A percentile compares a stretch with the other conserved stretches of the same genome.
Conservation (phyloP, 2,888 invertebrate genomes). For the Silvanus unidentatus region DNA sequence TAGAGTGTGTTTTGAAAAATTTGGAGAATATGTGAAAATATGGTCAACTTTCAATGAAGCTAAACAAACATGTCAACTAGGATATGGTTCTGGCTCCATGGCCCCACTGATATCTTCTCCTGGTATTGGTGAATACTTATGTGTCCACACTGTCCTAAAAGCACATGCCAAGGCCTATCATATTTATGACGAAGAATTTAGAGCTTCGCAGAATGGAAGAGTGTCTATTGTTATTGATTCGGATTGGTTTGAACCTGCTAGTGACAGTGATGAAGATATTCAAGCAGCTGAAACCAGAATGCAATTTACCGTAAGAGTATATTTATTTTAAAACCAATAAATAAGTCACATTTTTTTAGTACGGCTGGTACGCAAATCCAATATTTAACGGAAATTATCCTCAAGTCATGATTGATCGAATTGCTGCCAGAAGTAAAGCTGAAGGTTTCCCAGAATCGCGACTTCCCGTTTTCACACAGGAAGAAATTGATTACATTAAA, state of each 20-base stretch:
- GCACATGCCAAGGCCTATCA: conserved; percentile 62
- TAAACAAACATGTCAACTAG: conserved; percentile 28
- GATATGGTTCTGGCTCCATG: conserved; percentile 23
- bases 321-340: not conserved
- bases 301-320: conserved; percentile 49
- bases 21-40: conserved; percentile 36
- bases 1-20: conserved; percentile 39
- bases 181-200: conserved; percentile 55
- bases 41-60: conserved; percentile 54
- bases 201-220: conserved; percentile 26
- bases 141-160: conserved; percentile 57
- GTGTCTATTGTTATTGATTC: conserved; percentile 52
- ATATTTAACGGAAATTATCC: conserved; percentile 65
- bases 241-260: conserved; percentile 57
- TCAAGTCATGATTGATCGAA: conserved; percentile 53
- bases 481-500: conserved; percentile 55
- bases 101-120: conserved; percentile 37
- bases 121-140: conserved; percentile 56
- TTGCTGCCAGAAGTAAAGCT: conserved; percentile 50
- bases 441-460: conserved; percentile 51
- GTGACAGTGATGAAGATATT: conserved; percentile 50
- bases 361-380: conserved; percentile 47
- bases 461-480: conserved; percentile 54
- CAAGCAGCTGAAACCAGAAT: conserved; percentile 54
- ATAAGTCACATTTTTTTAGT: conserved; percentile 13